Conservation (phyloP, 2,113 vertebrate genomes). For the Nestor notabilis region DNA sequence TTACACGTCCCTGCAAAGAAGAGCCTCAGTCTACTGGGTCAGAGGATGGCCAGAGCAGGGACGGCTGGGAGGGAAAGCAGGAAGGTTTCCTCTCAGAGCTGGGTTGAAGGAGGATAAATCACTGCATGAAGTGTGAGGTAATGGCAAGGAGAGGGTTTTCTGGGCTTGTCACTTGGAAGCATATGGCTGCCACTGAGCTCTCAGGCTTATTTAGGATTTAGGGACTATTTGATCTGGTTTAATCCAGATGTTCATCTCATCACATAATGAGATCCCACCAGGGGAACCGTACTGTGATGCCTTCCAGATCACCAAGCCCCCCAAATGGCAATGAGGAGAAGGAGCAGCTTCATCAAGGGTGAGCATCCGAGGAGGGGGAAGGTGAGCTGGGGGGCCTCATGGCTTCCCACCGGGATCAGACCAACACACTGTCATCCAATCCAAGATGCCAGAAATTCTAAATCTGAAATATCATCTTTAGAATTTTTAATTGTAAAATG, state of each 20-base stretch:
- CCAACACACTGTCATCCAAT: background rate
- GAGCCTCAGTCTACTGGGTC: background rate
- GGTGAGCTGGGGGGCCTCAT: background rate
- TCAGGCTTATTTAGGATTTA: constrained; percentile 65
- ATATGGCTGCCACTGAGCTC: constrained; percentile 49
- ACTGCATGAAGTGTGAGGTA: background rate
- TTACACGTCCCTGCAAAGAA: background rate
- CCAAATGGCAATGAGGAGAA: background rate
- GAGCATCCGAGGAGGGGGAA: background rate
- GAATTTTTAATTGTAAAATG: background rate
- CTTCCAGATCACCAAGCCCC: background rate
- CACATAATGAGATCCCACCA: constrained; percentile 61
- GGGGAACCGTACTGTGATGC: background rate
- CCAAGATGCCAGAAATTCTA: background rate
- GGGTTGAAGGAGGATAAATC: background rate
- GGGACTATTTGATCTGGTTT: constrained; percentile 56
- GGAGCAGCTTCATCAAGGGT: background rate
- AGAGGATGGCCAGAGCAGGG: background rate
- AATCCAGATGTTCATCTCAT: constrained; percentile 63
- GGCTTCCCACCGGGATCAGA: background rate
- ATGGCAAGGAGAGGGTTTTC: constrained; percentile 29
- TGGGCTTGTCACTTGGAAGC: constrained; percentile 37
- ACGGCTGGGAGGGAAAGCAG: background rate
- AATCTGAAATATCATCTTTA: background rate
- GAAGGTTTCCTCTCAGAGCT: background rate